These are phyloP conservation scores for Diplodus sargus DNA, from an alignment of 2,797 vertebrate genomes.

Conservation along the genomic window DNA sequence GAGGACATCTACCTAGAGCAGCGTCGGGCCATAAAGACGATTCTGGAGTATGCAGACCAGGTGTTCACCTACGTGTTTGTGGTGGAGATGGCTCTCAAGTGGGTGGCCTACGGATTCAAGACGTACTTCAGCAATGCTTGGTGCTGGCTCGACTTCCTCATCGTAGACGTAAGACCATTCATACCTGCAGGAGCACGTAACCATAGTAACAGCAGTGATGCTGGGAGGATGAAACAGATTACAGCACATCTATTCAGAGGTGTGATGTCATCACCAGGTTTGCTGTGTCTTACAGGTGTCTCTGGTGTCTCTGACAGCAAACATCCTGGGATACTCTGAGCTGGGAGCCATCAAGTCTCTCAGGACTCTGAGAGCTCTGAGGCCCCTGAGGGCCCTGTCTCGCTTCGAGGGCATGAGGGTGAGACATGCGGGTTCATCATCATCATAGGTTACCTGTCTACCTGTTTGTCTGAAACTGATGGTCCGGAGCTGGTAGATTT, in stretches of 20 bases:
- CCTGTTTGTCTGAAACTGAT: neutral
- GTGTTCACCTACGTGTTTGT: conserved; percentile 95
- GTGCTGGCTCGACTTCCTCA: conserved; percentile 98
- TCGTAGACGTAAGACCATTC: conserved; percentile 89
- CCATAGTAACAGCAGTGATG: neutral
- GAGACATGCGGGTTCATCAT: conserved; percentile 54
- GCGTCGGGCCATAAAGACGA: conserved; percentile 87
- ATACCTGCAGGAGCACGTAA: neutral
- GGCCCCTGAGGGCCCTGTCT: conserved; percentile 93
- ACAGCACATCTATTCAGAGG: neutral
- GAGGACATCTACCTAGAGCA: conserved; percentile 96
- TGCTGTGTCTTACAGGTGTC: conserved; percentile 88
- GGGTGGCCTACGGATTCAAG: conserved; percentile 95
- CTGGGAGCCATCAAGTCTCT: conserved; percentile 95
- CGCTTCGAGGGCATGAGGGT: conserved; percentile 98
- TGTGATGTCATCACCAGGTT: conserved; percentile 14
- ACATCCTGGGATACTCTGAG: conserved; percentile 93
- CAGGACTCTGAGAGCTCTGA: conserved; percentile 91
- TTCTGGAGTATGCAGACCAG: conserved; percentile 94
- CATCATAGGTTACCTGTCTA: neutral
- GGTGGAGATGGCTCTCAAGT: conserved; percentile 96
- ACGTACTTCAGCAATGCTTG: conserved; percentile 97
- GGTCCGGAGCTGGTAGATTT: no score
- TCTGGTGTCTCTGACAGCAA: conserved; percentile 92
- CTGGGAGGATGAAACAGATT: no score